These are phyloP conservation scores for Liparis tanakae DNA, from an alignment of 2,797 vertebrate genomes.

Conservation along the genomic window DNA sequence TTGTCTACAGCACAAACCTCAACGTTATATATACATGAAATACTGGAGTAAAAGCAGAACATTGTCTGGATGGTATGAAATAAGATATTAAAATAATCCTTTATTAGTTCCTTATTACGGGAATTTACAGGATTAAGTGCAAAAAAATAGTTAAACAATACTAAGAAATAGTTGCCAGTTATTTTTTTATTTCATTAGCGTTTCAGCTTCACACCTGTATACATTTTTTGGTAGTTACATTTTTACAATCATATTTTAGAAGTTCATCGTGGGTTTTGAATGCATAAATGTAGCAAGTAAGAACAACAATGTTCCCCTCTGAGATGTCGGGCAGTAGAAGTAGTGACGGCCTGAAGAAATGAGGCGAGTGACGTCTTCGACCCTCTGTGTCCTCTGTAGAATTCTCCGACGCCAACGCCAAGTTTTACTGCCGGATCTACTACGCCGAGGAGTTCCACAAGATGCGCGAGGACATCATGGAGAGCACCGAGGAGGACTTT, in stretches of 20 bases:
- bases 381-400: slow-evolving; percentile 75
- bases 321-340: too few relatives aligned
- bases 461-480: slow-evolving; percentile 95
- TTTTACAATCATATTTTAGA: neutral
- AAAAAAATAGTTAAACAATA: neutral
- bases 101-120: too few relatives aligned
- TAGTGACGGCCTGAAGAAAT: neutral
- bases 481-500: slow-evolving; percentile 95
- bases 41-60: neutral
- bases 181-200: neutral
- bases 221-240: neutral
- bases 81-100: too few relatives aligned
- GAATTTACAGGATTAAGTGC: too few relatives aligned
- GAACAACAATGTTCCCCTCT: too few relatives aligned
- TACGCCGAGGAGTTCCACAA: slow-evolving; percentile 96
- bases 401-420: slow-evolving; percentile 96
- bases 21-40: neutral
- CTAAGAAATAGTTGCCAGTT: neutral
- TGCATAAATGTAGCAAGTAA: neutral
- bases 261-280: neutral
- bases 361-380: neutral
- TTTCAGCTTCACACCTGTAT: neutral
- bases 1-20: neutral
- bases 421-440: slow-evolving; percentile 98
- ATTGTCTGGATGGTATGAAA: neutral